Evolutionary conservation across 2,797 vertebrate species (phyloP).

Genomic region (Telmatherina bonti): DNA sequence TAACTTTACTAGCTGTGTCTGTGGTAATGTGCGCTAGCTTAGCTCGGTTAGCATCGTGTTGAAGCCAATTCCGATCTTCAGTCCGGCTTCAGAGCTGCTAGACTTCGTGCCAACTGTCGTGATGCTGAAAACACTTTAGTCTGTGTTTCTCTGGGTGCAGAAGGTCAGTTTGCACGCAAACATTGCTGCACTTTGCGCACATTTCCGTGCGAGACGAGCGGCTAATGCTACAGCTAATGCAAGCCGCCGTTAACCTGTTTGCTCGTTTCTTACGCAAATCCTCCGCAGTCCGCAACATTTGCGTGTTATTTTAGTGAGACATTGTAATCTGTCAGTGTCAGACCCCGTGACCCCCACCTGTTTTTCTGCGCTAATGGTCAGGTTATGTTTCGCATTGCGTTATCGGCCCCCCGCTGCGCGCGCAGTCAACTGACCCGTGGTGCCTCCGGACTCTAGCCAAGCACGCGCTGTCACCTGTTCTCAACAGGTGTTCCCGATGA

Average conservation of each 20-base stretch:
- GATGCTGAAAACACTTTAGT: rapidly evolving
- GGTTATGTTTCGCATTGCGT: neutral
- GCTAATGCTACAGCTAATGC: slow-evolving; percentile 73
- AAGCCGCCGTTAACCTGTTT: slow-evolving; percentile 48
- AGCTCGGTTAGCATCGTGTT: slow-evolving; percentile 56
- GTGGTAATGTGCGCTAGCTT: slow-evolving; percentile 49
- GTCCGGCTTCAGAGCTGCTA: slow-evolving; percentile 1
- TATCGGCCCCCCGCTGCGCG: slow-evolving; percentile 50
- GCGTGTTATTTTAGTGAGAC: too few species aligned
- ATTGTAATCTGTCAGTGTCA: rapidly evolving
- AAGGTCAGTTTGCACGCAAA: neutral
- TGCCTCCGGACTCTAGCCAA: slow-evolving; percentile 34
- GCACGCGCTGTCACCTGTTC: slow-evolving; percentile 60
- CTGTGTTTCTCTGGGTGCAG: neutral
- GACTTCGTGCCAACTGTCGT: slow-evolving; percentile 23
- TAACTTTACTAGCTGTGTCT: slow-evolving; percentile 67
- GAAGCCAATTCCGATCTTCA: slow-evolving; percentile 19
- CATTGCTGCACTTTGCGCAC: slow-evolving; percentile 14
- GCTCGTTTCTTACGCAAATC: slow-evolving; percentile 29
- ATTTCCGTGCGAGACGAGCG: slow-evolving; percentile 32
- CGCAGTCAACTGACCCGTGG: slow-evolving; percentile 36
- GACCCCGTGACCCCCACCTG: neutral
- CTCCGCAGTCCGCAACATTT: neutral
- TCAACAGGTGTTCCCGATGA: slow-evolving; percentile 61
- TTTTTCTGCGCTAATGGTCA: neutral